Conservation (phyloP, 2,113 vertebrate species). For the Oncorhynchus gorbuscha region DNA sequence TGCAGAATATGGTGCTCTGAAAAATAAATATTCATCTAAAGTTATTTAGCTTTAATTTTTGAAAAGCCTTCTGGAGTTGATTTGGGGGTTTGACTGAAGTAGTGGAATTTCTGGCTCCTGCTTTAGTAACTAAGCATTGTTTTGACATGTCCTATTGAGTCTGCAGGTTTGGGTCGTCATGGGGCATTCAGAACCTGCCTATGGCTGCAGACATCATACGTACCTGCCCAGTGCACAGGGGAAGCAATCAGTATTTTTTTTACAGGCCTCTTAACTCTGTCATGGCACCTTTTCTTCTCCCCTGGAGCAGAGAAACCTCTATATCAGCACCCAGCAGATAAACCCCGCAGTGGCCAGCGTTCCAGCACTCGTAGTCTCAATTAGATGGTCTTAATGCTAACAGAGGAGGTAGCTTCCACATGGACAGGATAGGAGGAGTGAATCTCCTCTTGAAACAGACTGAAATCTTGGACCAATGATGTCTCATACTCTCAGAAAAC, state of each 20-base stretch:
- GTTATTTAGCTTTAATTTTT: neutral
- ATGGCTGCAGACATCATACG: neutral
- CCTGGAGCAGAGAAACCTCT: constrained; percentile 41
- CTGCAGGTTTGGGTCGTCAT: neutral
- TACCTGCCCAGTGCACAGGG: constrained; percentile 32
- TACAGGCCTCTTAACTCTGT: constrained; percentile 34
- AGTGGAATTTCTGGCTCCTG: constrained; percentile 12
- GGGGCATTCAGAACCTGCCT: neutral
- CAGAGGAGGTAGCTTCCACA: constrained; percentile 24
- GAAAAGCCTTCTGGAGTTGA: constrained; percentile 3
- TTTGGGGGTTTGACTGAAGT: neutral
- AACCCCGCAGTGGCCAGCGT: constrained; percentile 38
- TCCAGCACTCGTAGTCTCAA: constrained; percentile 45
- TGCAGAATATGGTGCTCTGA: constrained; percentile 3
- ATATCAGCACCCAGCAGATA: constrained; percentile 43
- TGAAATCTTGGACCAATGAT: no score
- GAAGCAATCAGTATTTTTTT: constrained; percentile 37
- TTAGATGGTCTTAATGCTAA: constrained; percentile 37
- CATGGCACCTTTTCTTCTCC: constrained; percentile 28
- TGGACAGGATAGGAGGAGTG: neutral
- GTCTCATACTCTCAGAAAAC: no score
- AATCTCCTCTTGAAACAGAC: no score
- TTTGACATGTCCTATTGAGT: neutral
- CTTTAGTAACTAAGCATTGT: neutral
- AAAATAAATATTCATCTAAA: constrained; percentile 13